Conservation (phyloP, 2,797 vertebrate species). For the Danio kyathit region DNA sequence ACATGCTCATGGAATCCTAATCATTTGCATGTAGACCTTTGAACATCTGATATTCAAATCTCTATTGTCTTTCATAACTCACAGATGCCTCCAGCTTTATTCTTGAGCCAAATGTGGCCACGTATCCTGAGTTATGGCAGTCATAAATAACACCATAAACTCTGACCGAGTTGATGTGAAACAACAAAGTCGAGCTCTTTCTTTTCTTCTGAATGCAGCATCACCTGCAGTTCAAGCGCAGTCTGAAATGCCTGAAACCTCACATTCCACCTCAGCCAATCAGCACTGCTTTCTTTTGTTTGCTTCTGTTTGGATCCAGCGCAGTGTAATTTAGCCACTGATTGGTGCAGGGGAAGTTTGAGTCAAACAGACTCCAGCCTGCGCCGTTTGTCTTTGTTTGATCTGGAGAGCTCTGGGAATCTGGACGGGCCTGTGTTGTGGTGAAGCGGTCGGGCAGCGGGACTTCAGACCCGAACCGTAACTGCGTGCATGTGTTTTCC, state of each 20-base stretch:
- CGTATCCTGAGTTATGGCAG: not conserved
- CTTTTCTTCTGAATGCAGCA: not conserved
- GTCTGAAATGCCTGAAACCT: slow-evolving; percentile 29
- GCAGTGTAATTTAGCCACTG: slow-evolving; percentile 59
- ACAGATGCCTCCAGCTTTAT: not conserved
- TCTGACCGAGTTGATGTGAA: not conserved
- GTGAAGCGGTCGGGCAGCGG: slow-evolving; percentile 60
- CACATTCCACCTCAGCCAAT: slow-evolving; percentile 50
- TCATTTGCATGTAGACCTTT: not conserved
- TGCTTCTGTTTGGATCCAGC: slow-evolving; percentile 49
- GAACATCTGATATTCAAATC: slow-evolving; percentile 17
- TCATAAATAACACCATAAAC: slow-evolving; percentile 12
- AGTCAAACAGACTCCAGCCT: slow-evolving; percentile 65
- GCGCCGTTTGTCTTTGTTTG: slow-evolving; percentile 53
- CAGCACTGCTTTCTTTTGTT: slow-evolving; percentile 51
- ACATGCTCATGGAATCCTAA: not conserved
- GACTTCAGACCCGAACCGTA: slow-evolving; percentile 67
- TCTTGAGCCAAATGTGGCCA: not conserved
- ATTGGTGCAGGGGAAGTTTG: slow-evolving; percentile 59
- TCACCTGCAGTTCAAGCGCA: slow-evolving; percentile 7
- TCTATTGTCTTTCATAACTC: not conserved
- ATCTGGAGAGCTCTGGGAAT: slow-evolving; percentile 58
- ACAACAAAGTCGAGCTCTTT: not conserved
- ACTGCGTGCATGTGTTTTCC: slow-evolving; percentile 55
- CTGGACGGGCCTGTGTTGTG: slow-evolving; percentile 62